Percentiles rank a stretch among this genome's conserved stretches.
Evolutionary conservation across 2,797 vertebrate species (phyloP).

Genomic region (Apodemus agrarius): DNA sequence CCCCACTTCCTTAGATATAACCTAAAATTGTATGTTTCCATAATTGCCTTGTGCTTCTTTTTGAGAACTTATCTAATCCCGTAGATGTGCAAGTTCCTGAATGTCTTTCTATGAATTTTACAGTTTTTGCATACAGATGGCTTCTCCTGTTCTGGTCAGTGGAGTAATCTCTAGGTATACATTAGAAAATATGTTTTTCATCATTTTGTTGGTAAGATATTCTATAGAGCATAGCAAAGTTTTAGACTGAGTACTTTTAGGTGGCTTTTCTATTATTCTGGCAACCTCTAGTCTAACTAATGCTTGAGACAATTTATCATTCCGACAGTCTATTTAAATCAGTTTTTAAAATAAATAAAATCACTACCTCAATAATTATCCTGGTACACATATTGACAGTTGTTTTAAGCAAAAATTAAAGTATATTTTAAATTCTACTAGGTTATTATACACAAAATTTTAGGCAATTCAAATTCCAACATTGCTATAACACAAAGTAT

Average conservation of each 20-base stretch:
- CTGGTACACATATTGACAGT: not conserved
- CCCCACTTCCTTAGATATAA: not conserved
- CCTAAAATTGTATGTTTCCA: not conserved
- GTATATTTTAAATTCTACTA: not conserved
- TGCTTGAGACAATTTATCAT: not conserved
- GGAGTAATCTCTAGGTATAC: not conserved
- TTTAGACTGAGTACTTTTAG: not conserved
- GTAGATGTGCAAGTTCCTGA: not conserved
- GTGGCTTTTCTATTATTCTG: not conserved
- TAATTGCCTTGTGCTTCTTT: not conserved
- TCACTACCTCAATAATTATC: not conserved
- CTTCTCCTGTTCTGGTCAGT: not conserved
- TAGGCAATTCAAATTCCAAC: not conserved
- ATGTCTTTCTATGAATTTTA: slow-evolving; percentile 18
- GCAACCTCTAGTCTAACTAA: not conserved
- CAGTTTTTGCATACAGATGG: not conserved
- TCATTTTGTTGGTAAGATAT: not conserved
- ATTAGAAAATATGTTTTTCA: not conserved
- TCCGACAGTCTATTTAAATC: not conserved
- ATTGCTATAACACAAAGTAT: not conserved
- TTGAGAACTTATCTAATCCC: not conserved
- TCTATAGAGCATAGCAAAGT: not conserved
- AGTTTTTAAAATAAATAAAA: not conserved
- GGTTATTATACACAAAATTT: not conserved
- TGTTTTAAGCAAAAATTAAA: not conserved